Evolutionary conservation across 1,140 invertebrate species (phyloP).

Genomic region (Cardiocondyla obscurior): DNA sequence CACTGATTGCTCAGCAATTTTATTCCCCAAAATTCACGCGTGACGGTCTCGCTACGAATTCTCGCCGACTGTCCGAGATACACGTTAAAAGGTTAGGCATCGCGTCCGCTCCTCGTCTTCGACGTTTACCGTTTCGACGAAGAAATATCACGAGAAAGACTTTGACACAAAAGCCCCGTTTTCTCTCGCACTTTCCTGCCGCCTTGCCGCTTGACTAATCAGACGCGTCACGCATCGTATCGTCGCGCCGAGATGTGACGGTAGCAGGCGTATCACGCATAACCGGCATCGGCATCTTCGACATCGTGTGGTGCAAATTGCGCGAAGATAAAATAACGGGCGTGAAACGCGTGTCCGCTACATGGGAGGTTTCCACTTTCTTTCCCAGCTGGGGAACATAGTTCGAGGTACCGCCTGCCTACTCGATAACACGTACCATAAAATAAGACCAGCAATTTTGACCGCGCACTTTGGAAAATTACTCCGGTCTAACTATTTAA

Average conservation of each 20-base stretch:
- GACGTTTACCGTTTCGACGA: slow-evolving; percentile 20
- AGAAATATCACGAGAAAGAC: slow-evolving; percentile 66
- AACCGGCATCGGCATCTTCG: slow-evolving; percentile 20
- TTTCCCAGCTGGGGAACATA: background rate
- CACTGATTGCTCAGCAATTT: background rate
- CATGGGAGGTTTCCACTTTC: slow-evolving; percentile 23
- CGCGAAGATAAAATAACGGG: slow-evolving; percentile 25
- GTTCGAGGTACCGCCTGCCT: background rate
- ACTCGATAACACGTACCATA: background rate
- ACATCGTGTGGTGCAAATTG: slow-evolving; percentile 9
- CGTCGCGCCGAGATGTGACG: slow-evolving; percentile 27
- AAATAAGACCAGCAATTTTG: background rate
- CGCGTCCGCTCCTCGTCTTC: background rate
- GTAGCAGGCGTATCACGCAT: slow-evolving; percentile 51
- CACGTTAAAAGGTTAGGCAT: background rate
- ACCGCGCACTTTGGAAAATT: background rate
- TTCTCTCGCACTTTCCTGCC: slow-evolving; percentile 79
- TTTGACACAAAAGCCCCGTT: slow-evolving; percentile 80
- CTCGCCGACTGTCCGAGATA: background rate
- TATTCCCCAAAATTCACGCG: background rate
- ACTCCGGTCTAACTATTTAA: background rate
- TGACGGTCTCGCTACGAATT: background rate
- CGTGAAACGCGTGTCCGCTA: background rate
- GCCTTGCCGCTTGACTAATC: slow-evolving; percentile 74
- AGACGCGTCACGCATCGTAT: slow-evolving; percentile 49